Evolutionary conservation across 2,888 invertebrate genomes (phyloP).

Genomic region (Acrocera orbiculus): DNA sequence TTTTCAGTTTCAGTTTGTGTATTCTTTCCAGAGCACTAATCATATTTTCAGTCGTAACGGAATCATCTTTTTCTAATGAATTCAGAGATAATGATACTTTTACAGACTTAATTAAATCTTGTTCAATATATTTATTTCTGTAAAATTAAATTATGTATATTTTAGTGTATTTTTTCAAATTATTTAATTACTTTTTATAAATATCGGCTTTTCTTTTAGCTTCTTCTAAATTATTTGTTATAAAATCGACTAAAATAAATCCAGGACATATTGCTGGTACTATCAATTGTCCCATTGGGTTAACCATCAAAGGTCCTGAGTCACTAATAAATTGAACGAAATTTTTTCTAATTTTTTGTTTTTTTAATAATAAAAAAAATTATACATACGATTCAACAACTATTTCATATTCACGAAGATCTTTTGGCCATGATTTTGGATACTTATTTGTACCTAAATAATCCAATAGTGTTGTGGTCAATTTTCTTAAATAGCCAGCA

Average conservation of each 20-base stretch:
- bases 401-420: constrained; percentile 57
- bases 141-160: constrained; percentile 13
- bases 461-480: constrained; percentile 73
- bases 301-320: constrained; percentile 83
- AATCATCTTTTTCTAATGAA: constrained; percentile 74
- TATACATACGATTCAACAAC: constrained; percentile 71
- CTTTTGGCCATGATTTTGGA: constrained; percentile 54
- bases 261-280: constrained; percentile 85
- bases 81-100: constrained; percentile 46
- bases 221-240: constrained; percentile 55
- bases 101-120: constrained; percentile 49
- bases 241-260: constrained; percentile 65
- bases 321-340: constrained; percentile 42
- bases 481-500: constrained; percentile 61
- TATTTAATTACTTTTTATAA: constrained; percentile 47
- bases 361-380: not conserved
- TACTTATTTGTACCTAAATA: constrained; percentile 46
- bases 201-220: constrained; percentile 54
- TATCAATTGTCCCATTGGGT: constrained; percentile 84
- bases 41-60: constrained; percentile 78
- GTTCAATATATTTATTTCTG: constrained; percentile 68
- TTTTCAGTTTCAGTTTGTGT: constrained; percentile 26
- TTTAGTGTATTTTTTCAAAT: too few species aligned
- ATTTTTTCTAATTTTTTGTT: constrained; percentile 9
- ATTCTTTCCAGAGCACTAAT: constrained; percentile 64